These are phyloP conservation scores for Alauda arvensis DNA, from an alignment of 2,797 vertebrate species.

Conservation along the genomic window DNA sequence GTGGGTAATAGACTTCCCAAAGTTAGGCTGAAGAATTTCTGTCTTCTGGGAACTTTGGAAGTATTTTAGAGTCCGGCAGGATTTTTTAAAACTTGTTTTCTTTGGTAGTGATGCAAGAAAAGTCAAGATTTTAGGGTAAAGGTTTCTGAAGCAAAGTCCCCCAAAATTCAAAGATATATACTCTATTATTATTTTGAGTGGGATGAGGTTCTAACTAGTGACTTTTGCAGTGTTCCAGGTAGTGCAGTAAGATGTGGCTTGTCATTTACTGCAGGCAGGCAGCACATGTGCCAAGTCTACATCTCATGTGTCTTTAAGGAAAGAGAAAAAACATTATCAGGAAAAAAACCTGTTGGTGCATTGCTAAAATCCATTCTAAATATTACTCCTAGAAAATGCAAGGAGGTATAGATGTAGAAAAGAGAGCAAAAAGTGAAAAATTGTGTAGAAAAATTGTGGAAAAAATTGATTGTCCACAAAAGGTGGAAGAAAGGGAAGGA, in stretches of 20 bases:
- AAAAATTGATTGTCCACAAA: neutral
- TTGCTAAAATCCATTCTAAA: neutral
- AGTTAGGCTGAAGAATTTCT: neutral
- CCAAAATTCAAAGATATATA: neutral
- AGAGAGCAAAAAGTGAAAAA: neutral
- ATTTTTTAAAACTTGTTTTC: neutral
- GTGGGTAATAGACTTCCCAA: neutral
- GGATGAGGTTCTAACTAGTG: neutral
- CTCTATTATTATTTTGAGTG: neutral
- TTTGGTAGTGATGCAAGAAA: neutral
- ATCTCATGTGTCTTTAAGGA: rapidly evolving
- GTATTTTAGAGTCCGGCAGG: neutral
- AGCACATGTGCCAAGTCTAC: neutral
- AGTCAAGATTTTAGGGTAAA: neutral
- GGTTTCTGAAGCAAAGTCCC: neutral
- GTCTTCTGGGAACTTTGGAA: neutral
- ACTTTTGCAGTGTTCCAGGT: neutral
- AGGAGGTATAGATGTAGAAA: neutral
- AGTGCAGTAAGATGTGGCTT: neutral
- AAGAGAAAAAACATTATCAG: neutral
- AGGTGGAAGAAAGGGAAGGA: neutral
- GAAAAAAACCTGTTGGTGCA: neutral
- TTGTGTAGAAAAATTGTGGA: neutral
- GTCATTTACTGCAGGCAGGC: neutral
- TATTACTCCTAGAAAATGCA: neutral